Base-by-base conservation (phyloP, 2,113 vertebrate genomes). In the Eubucco bourcierii region DNA sequence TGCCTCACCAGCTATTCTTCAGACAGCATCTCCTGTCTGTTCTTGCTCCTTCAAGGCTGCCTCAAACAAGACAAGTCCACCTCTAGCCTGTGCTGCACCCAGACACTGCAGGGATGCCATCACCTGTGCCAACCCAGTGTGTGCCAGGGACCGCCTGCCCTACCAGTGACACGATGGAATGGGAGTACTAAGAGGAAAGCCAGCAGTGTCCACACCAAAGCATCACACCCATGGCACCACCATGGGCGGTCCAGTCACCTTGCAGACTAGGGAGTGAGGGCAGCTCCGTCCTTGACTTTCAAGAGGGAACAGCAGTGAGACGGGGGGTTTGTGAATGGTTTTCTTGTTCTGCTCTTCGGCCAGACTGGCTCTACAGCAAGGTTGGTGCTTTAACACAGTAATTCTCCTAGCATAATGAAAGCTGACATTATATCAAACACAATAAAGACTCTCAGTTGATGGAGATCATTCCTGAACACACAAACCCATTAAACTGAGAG, bases 371-470 rank as follows among this genome's bases (percentile, higher is more conserved):
- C 93, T 91, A 92, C 96, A 90, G 96, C 93, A 95, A 96, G 96
- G 96, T 95, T 97, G 96, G 90, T 95, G 94, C 94, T 96, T 90
- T 97, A 97, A 97, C 97, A 97, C 96, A 96, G 97, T 97, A 98
- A 98, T 98, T 97, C 97, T 96, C 97, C 68, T 73, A 87, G 97
- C 95, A 88, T 99, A 99, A 99, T 99, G 98, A 98, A 99, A 99
- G 98, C 98, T 99, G 99, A 99, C 99, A 98, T 99, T 98, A 99
- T 98, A 99, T 99, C 98, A 99, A 99, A 99, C 98, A 99, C 99
- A 99, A 99, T 99, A 98, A 99, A 98, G 98, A 98, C 98, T 98
- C 98, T 98, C 97, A 96, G 98, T 98, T 98, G 98, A 98, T 98
- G 98, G 98, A 98, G 98, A 99, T 99, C 98, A 98, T 99, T 99